These are phyloP conservation scores for Microctonus aethiopoides DNA, from an alignment of 2,888 invertebrate genomes.

Conservation along the genomic window DNA sequence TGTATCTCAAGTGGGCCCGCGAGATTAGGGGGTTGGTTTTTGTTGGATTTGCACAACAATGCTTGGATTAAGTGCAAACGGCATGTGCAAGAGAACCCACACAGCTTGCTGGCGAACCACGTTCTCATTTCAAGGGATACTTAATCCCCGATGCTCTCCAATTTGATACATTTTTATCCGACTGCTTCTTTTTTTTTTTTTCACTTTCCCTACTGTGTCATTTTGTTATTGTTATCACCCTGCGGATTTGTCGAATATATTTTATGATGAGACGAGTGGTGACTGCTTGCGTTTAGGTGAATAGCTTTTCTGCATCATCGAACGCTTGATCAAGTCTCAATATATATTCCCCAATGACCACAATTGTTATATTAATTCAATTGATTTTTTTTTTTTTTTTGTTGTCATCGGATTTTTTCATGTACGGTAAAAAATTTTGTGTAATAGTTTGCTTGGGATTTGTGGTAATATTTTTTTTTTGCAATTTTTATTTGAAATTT, in stretches of 20 bases:
- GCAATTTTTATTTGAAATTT: too few relatives aligned
- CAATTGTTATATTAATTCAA: constrained; percentile 8
- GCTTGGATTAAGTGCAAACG: constrained; percentile 37
- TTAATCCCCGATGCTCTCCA: constrained; percentile 62
- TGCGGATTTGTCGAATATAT: not conserved
- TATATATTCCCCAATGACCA: not conserved
- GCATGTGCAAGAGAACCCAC: constrained; percentile 61
- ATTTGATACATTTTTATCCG: constrained; percentile 62
- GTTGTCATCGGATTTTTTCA: too few relatives aligned
- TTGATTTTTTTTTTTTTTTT: constrained; percentile 1
- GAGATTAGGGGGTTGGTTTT: constrained; percentile 65
- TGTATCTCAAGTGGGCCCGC: constrained; percentile 58
- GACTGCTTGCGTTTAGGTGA: not conserved
- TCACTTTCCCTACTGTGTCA: constrained; percentile 25
- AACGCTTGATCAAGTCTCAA: constrained; percentile 17
- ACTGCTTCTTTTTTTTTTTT: constrained; percentile 44
- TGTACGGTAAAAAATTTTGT: too few relatives aligned
- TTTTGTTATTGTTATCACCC: constrained; percentile 26
- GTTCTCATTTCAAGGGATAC: constrained; percentile 53
- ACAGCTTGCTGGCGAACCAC: constrained; percentile 35
- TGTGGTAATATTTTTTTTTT: too few relatives aligned
- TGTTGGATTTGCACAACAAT: constrained; percentile 67
- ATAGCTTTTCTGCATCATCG: constrained; percentile 29
- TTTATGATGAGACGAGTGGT: not conserved
- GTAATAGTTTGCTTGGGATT: too few relatives aligned